A percentile compares a stretch with the other conserved stretches of the same genome.
phyloP scores from a whole-genome alignment of 2,113 vertebrate genomes.

The Pelobates fuscus region DNA sequence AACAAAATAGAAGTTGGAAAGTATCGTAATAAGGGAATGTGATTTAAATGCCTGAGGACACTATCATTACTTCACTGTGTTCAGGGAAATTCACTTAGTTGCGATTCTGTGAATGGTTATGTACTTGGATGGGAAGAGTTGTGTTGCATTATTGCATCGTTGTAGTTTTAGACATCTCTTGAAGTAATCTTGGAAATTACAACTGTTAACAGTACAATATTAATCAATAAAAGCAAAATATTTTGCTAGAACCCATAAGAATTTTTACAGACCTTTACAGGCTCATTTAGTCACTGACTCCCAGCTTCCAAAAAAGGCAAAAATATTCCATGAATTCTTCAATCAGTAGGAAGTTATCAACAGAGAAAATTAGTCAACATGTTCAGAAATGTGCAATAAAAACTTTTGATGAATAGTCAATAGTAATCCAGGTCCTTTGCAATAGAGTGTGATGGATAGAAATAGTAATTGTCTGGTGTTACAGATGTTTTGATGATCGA shows the following conservation, averaged over 20 bases:
- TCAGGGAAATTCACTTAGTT: neutral
- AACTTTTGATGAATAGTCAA: too few species aligned
- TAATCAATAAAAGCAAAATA: neutral
- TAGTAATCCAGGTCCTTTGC: too few species aligned
- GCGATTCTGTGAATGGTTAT: neutral
- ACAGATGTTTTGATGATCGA: too few species aligned
- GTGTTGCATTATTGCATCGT: neutral
- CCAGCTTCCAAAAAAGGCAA: neutral
- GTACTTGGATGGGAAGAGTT: neutral
- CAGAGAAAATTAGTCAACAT: too few species aligned
- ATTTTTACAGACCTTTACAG: neutral
- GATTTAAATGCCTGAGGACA: too few species aligned
- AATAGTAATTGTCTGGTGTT: too few species aligned
- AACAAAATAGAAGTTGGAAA: too few species aligned
- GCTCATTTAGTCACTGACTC: neutral
- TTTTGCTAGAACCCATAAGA: neutral
- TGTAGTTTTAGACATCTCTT: neutral
- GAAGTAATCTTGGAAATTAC: neutral
- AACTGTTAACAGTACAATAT: neutral
- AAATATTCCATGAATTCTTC: neutral
- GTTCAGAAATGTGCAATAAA: too few species aligned
- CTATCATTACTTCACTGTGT: constrained; percentile 11
- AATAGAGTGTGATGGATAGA: too few species aligned
- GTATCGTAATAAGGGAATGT: too few species aligned
- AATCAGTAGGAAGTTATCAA: neutral